Conservation (phyloP, 2,888 invertebrate species). For the Chirona hameri region DNA sequence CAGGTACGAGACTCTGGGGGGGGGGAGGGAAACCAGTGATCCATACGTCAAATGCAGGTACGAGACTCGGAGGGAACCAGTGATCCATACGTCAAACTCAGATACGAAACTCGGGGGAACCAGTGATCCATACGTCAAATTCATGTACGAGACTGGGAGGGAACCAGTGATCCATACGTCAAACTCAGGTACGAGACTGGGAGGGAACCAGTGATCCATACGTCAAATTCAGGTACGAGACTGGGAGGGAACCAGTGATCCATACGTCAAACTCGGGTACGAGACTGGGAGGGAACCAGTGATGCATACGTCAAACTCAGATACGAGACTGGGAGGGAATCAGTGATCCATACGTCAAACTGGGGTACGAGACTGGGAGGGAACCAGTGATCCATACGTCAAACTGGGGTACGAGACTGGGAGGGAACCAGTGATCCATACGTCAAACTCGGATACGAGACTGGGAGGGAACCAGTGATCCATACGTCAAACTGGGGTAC, state of each 20-base stretch:
- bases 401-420: conserved; percentile 70
- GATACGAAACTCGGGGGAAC: conserved; percentile 66
- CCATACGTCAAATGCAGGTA: conserved; percentile 96
- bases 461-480: conserved; percentile 79
- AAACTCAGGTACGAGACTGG: conserved; percentile 70
- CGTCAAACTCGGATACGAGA: conserved; percentile 84
- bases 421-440: conserved; percentile 92
- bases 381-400: conserved; percentile 95
- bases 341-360: conserved; percentile 97
- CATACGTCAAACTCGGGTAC: conserved; percentile 97
- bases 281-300: conserved; percentile 66
- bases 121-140: conserved; percentile 97
- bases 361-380: conserved; percentile 57
- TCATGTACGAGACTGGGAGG: conserved; percentile 57
- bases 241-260: conserved; percentile 79
- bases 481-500: conserved; percentile 97
- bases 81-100: conserved; percentile 95
- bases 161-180: conserved; percentile 95
- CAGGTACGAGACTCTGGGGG: conserved; percentile 43
- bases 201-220: conserved; percentile 92
- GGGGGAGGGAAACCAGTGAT: conserved; percentile 91
- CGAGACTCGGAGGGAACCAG: conserved; percentile 68
- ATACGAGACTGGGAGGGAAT: conserved; percentile 63
- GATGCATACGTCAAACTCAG: conserved; percentile 96
- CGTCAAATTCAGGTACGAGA: conserved; percentile 84